Conservation (phyloP, 1,140 invertebrate species). For the Andrena cerasifolii region DNA sequence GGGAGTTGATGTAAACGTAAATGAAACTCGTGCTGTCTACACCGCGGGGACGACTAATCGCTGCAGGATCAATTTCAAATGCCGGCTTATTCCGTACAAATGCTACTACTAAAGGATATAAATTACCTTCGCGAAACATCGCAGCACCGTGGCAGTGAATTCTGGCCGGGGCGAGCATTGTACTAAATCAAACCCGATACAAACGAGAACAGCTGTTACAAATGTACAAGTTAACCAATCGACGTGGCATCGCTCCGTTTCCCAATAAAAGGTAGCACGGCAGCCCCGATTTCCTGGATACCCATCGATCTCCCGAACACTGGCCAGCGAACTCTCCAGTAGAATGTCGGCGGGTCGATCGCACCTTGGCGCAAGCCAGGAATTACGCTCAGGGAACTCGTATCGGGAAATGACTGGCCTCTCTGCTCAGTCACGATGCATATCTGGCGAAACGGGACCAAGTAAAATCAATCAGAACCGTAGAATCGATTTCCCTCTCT, state of each 20-base stretch:
- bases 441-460: conserved; percentile 22
- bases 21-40: conserved; percentile 24
- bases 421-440: not conserved
- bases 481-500: conserved; percentile 8
- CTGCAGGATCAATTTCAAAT: not conserved
- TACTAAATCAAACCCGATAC: no score
- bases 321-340: not conserved
- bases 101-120: no score
- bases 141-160: no score
- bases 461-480: conserved; percentile 29
- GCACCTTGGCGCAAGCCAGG: not conserved
- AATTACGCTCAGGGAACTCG: not conserved
- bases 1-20: not conserved
- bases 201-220: no score
- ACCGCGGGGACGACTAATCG: conserved; percentile 1
- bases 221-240: not conserved
- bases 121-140: no score
- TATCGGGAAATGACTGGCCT: conserved; percentile 5
- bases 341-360: not conserved
- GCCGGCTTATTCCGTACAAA: no score
- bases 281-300: conserved; percentile 7
- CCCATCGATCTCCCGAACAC: not conserved
- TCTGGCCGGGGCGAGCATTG: no score
- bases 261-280: not conserved
- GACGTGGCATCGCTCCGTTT: not conserved